A percentile compares a stretch with the other conserved stretches of the same genome.
Evolutionary conservation across 1,140 invertebrate species (phyloP).

Genomic region (Anastatus disparis): DNA sequence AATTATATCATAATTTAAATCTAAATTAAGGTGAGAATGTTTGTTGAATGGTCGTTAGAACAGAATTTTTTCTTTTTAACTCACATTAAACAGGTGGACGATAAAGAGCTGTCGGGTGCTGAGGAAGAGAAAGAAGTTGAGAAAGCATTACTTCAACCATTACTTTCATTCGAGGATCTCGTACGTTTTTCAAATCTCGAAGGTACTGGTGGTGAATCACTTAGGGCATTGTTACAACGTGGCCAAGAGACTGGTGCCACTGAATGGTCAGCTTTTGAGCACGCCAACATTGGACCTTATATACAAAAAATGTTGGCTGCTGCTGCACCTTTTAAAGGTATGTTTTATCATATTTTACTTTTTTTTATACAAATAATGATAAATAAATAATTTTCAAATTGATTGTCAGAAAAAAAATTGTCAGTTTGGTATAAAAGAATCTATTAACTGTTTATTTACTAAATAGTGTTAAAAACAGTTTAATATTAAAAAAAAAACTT

Average conservation of each 20-base stretch:
- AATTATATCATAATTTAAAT: too few species aligned
- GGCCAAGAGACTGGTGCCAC: constrained; percentile 63
- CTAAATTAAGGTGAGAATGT: too few species aligned
- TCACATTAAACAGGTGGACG: constrained; percentile 53
- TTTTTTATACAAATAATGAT: background rate
- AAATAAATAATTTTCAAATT: background rate
- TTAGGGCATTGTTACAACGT: constrained; percentile 70
- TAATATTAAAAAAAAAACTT: too few species aligned
- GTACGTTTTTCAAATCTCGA: constrained; percentile 70
- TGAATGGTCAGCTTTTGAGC: constrained; percentile 68
- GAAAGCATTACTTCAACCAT: constrained; percentile 69
- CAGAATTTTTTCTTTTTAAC: background rate
- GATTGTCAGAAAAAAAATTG: background rate
- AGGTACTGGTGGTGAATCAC: constrained; percentile 67
- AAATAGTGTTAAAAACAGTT: too few species aligned
- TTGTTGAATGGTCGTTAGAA: background rate
- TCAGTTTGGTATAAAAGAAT: too few species aligned
- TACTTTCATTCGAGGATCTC: constrained; percentile 72
- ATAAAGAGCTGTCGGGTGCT: constrained; percentile 73
- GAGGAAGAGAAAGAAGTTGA: constrained; percentile 76
- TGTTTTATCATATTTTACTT: background rate
- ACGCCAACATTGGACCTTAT: constrained; percentile 70
- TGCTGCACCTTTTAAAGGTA: constrained; percentile 63
- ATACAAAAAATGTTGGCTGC: constrained; percentile 68
- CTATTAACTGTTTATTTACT: too few species aligned